A percentile compares a stretch with the other conserved stretches of the same genome.
These are phyloP conservation scores for Thyatira batis DNA, from an alignment of 2,888 invertebrate species.

Conservation along the genomic window DNA sequence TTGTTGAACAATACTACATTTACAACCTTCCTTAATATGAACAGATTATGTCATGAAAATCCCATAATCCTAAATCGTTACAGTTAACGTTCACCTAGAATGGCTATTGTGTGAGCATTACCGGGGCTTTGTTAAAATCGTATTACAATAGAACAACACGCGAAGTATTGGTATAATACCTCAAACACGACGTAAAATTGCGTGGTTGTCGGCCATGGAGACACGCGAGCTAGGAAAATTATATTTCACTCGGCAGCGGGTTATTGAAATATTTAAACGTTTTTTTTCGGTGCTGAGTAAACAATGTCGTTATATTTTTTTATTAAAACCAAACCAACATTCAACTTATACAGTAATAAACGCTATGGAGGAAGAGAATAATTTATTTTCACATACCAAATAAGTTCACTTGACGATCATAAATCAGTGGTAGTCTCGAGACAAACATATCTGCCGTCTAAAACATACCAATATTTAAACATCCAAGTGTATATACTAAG, in stretches of 20 bases:
- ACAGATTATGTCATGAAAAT: slow-evolving; percentile 13
- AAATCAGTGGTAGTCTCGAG: no score
- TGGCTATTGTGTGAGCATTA: slow-evolving; percentile 70
- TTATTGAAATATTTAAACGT: slow-evolving; percentile 14
- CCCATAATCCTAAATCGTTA: slow-evolving; percentile 59
- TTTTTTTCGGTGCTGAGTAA: slow-evolving; percentile 1
- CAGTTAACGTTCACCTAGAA: slow-evolving; percentile 62
- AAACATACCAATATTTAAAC: no score
- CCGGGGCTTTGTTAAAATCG: slow-evolving; percentile 68
- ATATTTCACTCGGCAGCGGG: slow-evolving; percentile 22
- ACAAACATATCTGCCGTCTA: no score
- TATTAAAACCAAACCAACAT: no score
- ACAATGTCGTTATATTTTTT: neutral
- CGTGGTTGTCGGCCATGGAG: slow-evolving; percentile 47
- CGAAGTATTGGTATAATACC: slow-evolving; percentile 69
- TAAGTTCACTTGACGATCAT: no score
- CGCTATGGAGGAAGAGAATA: no score
- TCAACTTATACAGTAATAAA: no score
- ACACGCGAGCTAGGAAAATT: slow-evolving; percentile 57
- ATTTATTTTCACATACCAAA: no score
- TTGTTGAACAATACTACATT: no score
- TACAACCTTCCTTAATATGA: neutral
- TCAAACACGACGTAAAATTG: slow-evolving; percentile 49
- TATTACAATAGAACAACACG: slow-evolving; percentile 73
- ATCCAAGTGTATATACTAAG: no score